A percentile compares a stretch with the other conserved stretches of the same genome.
phyloP scores from a whole-genome alignment of 1,140 invertebrate species.

The Aphis craccivora region DNA sequence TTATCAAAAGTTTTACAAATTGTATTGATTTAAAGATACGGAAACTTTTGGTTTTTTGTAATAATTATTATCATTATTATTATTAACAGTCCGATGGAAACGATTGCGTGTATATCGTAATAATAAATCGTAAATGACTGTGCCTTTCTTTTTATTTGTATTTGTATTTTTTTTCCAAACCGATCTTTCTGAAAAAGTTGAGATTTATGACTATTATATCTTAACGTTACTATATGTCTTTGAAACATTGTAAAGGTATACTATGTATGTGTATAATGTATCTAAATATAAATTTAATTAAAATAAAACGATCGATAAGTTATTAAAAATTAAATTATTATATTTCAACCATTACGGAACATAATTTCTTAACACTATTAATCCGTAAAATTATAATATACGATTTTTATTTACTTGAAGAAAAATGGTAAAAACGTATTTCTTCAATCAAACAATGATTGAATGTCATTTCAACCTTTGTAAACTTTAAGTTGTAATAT shows the following conservation, averaged over 20 bases:
- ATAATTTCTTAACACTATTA: no score
- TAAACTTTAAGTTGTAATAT: background rate
- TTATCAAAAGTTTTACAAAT: background rate
- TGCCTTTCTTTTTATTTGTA: background rate
- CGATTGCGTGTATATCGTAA: background rate
- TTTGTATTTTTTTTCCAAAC: background rate
- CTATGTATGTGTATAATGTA: background rate
- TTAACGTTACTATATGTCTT: background rate
- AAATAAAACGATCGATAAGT: background rate
- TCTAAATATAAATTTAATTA: background rate
- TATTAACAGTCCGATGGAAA: background rate
- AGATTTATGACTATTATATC: background rate
- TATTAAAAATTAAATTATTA: background rate
- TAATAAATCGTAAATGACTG: background rate
- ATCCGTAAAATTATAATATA: background rate
- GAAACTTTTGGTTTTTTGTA: background rate
- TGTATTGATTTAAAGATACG: background rate
- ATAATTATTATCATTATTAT: background rate
- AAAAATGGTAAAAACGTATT: background rate
- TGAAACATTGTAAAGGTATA: background rate
- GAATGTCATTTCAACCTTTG: background rate
- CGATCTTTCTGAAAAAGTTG: background rate
- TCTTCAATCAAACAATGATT: background rate
- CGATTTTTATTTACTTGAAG: background rate
- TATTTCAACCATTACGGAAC: background rate